Evolutionary conservation across 2,797 vertebrate species (phyloP), one percentile per base, ranked within the genome.

Genomic region (Gephyroberyx darwinii): DNA sequence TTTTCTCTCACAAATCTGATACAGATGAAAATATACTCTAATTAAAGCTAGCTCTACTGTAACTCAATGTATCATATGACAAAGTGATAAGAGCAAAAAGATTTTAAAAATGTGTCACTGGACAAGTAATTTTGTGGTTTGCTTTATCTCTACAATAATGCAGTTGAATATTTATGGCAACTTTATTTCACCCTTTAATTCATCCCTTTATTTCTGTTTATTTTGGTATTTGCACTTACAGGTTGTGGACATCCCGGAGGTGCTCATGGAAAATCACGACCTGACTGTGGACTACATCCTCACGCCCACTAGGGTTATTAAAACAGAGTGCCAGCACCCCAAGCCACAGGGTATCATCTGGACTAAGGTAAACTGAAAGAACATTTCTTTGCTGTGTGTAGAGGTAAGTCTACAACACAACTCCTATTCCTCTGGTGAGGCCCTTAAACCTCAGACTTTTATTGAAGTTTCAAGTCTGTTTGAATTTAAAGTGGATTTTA

Each of bases 201-300:
- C 33, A 35, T 8, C 2, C 22, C 4, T 63, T 17, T 59, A 33
- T 33, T 37, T 5, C 16, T 41, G 22, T 37, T n/a, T 58, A 53
- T 56, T 56, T 5, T 2, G 0, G 5, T 63, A 31, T 73, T 69
- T 77, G 37, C 75, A 26, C 57, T 71, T 73, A 50, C 50, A 99
- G 98, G 94, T 99, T 5, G 41, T 97, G 6, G 94, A 97, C 77
- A 91, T 99, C 77, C 93, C 95, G 9, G 96, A 98, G 66, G 91
- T 90, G 4, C 92, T 99, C 0, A 86, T 96, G 0, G 96, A 82
- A 60, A 93, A 91, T 48, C 96, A 99, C 5, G 98, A 99, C 87
- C 92, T 99, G 81, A 96, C 94, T 0, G 97, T 99, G 63, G 96
- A 99, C 91, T 99, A 95, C 72, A 96, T 99, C 81, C 93, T 99